A percentile compares a stretch with the other conserved stretches of the same genome.
Evolutionary conservation across 37 sponge, comb jelly and placozoan species (phyloP).

Genomic region (Chondrilla cf. caribensis): DNA sequence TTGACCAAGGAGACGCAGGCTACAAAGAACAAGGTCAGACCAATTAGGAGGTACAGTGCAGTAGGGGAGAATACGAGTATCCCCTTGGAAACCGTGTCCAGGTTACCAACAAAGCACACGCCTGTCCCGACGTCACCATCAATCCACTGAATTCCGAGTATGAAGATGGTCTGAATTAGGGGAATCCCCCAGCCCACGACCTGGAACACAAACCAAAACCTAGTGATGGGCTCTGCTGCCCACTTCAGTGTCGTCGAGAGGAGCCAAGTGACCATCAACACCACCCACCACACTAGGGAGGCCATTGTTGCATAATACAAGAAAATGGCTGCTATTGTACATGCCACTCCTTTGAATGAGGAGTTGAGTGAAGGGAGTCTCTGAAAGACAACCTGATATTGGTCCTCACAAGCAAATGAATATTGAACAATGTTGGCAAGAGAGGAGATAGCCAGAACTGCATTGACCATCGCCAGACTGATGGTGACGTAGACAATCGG

Average conservation of each 20-base stretch:
- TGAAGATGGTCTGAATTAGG: constrained; percentile 55
- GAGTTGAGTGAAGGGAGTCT: constrained; percentile 39
- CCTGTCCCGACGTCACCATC: constrained; percentile 86
- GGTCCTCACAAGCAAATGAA: constrained; percentile 48
- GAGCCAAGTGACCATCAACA: constrained; percentile 92
- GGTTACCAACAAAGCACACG: constrained; percentile 70
- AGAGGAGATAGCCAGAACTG: constrained; percentile 50
- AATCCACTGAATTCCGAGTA: constrained; percentile 52
- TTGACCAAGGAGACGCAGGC: constrained; percentile 70
- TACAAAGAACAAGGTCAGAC: constrained; percentile 55
- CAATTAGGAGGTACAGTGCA: constrained; percentile 46
- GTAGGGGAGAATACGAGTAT: constrained; percentile 75
- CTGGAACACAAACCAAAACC: constrained; percentile 78
- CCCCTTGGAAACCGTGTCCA: constrained; percentile 42
- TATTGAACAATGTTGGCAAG: constrained; percentile 42
- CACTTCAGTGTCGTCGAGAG: constrained; percentile 89
- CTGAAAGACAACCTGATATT: constrained; percentile 42
- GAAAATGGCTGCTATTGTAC: constrained; percentile 64
- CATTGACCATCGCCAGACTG: constrained; percentile 70
- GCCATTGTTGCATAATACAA: constrained; percentile 84
- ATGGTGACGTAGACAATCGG: constrained; percentile 80
- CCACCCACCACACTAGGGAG: constrained; percentile 80
- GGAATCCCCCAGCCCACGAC: constrained; percentile 79
- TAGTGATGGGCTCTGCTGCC: constrained; percentile 90
- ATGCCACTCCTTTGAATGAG: constrained; percentile 21